These are phyloP conservation scores for Drosophila antonietae DNA, from an alignment of 2,888 invertebrate genomes.

Conservation along the genomic window DNA sequence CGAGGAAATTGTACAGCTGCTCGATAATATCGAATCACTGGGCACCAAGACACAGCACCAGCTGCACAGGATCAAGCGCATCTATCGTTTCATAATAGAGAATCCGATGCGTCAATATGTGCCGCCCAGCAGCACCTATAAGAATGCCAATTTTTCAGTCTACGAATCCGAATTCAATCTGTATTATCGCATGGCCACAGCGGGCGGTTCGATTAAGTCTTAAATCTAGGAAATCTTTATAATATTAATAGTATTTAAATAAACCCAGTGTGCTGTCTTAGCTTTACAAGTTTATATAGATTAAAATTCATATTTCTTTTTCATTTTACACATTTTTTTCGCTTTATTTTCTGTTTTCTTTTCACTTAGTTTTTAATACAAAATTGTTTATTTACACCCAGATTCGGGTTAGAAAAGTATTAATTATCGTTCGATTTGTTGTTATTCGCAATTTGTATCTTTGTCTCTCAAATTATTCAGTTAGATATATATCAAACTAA, in stretches of 20 bases:
- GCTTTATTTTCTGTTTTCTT: constrained; percentile 47
- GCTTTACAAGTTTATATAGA: not conserved
- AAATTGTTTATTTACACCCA: constrained; percentile 74
- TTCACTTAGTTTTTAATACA: constrained; percentile 60
- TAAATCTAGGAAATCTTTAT: not conserved
- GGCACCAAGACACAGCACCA: constrained; percentile 71
- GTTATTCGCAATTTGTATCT: constrained; percentile 27
- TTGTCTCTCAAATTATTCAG: constrained; percentile 38
- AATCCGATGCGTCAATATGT: constrained; percentile 82
- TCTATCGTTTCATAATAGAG: constrained; percentile 77
- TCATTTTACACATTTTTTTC: constrained; percentile 53
- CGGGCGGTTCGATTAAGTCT: constrained; percentile 69
- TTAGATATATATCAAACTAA: constrained; percentile 32
- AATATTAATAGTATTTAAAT: not conserved
- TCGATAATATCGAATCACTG: constrained; percentile 80
- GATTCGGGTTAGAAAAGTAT: constrained; percentile 33
- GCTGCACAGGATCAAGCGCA: constrained; percentile 72
- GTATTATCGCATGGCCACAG: constrained; percentile 84
- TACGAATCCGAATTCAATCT: constrained; percentile 83
- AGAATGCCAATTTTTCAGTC: constrained; percentile 80
- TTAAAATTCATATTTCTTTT: not conserved
- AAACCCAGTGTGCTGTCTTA: constrained; percentile 4
- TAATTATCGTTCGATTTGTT: constrained; percentile 13
- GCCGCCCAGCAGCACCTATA: constrained; percentile 73
- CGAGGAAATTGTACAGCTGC: constrained; percentile 79